Conservation (phyloP, 2,888 invertebrate species). For the Oxycera nigricornis region DNA sequence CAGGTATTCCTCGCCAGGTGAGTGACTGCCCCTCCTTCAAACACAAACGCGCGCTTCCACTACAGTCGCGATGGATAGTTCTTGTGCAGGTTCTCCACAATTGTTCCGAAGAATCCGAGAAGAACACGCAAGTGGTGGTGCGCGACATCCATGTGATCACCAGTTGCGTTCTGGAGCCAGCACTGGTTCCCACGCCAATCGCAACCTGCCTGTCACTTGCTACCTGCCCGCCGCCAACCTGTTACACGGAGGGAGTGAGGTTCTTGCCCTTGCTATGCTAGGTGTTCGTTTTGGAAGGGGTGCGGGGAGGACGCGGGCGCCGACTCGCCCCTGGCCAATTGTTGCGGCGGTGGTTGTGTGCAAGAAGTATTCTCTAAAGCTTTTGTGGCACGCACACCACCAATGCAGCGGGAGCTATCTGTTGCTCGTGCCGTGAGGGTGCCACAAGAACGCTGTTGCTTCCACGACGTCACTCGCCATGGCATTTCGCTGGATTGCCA, state of each 20-base stretch:
- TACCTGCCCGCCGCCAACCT: conserved; percentile 46
- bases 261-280: conserved; percentile 51
- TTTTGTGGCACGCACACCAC: not conserved
- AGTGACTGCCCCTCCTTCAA: not conserved
- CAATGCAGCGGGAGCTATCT: conserved; percentile 21
- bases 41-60: not conserved
- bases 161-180: conserved; percentile 44
- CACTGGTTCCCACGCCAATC: not conserved
- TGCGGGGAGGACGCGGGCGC: conserved; percentile 44
- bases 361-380: not conserved
- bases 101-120: not conserved
- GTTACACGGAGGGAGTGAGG: conserved; percentile 50
- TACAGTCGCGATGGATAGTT: not conserved
- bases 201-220: conserved; percentile 10
- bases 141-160: conserved; percentile 41
- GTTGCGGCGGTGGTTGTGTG: conserved; percentile 9
- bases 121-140: not conserved
- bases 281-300: conserved; percentile 45
- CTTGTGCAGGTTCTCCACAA: conserved; percentile 2
- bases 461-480: not conserved
- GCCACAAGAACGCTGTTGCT: conserved; percentile 3
- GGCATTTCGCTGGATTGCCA: not conserved
- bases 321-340: not conserved
- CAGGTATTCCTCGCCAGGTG: conserved; percentile 5
- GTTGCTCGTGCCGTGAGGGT: conserved; percentile 12